Evolutionary conservation across 2,797 vertebrate species (phyloP).

Genomic region (Coluber constrictor): DNA sequence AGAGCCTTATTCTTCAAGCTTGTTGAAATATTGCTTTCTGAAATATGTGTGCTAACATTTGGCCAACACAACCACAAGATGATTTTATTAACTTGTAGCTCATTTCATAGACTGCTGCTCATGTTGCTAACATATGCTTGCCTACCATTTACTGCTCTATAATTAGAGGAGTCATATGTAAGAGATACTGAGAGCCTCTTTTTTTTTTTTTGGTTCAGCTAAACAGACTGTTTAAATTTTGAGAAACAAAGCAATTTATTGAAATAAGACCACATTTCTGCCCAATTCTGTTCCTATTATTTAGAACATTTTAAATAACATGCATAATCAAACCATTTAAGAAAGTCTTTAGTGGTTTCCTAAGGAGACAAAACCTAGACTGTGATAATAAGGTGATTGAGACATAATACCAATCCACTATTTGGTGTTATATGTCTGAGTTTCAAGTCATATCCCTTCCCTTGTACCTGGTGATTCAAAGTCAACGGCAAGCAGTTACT

Average conservation of each 20-base stretch:
- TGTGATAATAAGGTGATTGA: neutral
- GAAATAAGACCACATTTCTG: neutral
- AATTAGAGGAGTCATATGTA: slow-evolving; percentile 68
- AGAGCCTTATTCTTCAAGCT: slow-evolving; percentile 64
- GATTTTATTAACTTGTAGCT: slow-evolving; percentile 72
- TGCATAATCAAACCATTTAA: slow-evolving; percentile 25
- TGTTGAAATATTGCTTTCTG: slow-evolving; percentile 66
- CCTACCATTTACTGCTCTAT: slow-evolving; percentile 67
- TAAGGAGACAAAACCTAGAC: neutral
- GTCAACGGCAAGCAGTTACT: neutral
- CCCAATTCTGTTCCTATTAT: neutral
- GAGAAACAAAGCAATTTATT: slow-evolving; percentile 49
- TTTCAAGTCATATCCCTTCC: neutral
- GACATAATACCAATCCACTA: neutral
- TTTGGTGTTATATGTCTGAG: neutral
- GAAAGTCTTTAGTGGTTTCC: neutral
- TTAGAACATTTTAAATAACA: slow-evolving; percentile 23
- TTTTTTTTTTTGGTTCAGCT: slow-evolving; percentile 34
- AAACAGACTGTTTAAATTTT: slow-evolving; percentile 60
- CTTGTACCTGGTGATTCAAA: neutral
- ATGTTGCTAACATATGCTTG: slow-evolving; percentile 67
- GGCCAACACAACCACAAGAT: slow-evolving; percentile 65
- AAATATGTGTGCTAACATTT: slow-evolving; percentile 71
- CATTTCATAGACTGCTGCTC: slow-evolving; percentile 72
- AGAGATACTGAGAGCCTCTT: slow-evolving; percentile 60